Base-by-base conservation (phyloP, 2,797 vertebrate genomes). In the Dendrocincla fuliginosa region DNA sequence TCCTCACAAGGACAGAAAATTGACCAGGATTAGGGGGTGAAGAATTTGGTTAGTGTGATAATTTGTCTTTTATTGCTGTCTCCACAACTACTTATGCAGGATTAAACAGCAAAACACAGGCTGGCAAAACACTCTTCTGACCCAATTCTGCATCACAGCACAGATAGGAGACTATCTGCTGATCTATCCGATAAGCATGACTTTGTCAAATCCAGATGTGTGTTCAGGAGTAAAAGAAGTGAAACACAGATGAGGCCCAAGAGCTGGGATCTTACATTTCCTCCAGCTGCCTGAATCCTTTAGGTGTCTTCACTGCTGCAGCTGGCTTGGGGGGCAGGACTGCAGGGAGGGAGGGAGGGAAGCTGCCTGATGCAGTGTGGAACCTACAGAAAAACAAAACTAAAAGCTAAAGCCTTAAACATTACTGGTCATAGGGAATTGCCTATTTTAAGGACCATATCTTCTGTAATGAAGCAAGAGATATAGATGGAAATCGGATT, bases 111-210 rank as follows among this genome's bases (percentile, higher is more conserved):
- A 89, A 69, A 93, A 77, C 68, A 55, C 69, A 87, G 68, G n/a
- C 55, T 52, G 65, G n/a, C 50, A 46, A 46, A 80, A 33, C 78
- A 79, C 50, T 89, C 65, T 81, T 81, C 73, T 71, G 76, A 78
- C 82, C 84, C 84, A 68, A 42, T 81, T 92, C 73, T 91, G 53
- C 61, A 37, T 79, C 76, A 32, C 67, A 63, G 18, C 64, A 63
- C 64, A 71, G 87, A 83, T 44, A 85, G 70, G 75, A 92, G 65
- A 18, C 78, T 93, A 60, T 91, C 84, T 95, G 84, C 71, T 89
- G 71, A 85, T 94, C 71, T 53, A 0, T 64, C 75, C 80, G 87
- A 91, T 86, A 84, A 80, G 67, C 70, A 12, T 73, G 83, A 82
- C 93, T 86, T 75, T 84, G 91, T 94, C 85, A 88, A 81, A 86